phyloP scores from a whole-genome alignment of 92 coral and sea anemone species.

The Bergia puertoricense region DNA sequence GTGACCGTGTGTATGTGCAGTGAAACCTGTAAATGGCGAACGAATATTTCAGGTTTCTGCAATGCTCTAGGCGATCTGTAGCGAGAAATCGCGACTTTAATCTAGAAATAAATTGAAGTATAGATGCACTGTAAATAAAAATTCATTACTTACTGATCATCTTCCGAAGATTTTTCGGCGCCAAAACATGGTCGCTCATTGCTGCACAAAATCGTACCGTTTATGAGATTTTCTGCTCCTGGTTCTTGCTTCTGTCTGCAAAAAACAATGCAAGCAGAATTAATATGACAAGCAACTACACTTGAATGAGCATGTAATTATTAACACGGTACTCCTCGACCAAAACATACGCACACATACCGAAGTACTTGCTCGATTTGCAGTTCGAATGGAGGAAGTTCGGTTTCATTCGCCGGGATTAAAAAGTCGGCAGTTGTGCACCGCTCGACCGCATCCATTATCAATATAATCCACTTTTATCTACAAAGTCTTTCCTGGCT shows the following conservation, averaged over 20 bases:
- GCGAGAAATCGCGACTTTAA: not conserved
- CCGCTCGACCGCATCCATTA: constrained; percentile 24
- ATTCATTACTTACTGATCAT: constrained; percentile 35
- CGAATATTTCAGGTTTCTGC: not conserved
- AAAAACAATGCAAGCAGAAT: constrained; percentile 15
- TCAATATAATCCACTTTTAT: not conserved
- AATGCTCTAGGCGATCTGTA: constrained; percentile 1
- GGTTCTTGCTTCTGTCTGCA: constrained; percentile 38
- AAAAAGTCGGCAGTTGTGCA: constrained; percentile 43
- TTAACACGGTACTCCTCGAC: constrained; percentile 36
- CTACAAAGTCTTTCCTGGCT: constrained; percentile 19
- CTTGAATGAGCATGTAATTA: constrained; percentile 33
- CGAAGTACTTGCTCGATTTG: constrained; percentile 49
- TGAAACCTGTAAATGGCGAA: constrained; percentile 2
- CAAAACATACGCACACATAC: constrained; percentile 42
- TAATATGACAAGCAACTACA: constrained; percentile 39
- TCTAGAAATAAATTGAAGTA: not conserved
- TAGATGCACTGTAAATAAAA: constrained; percentile 1
- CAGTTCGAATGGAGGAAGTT: constrained; percentile 43
- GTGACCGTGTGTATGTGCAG: not conserved
- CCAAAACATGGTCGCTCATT: constrained; percentile 29
- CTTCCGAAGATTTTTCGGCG: constrained; percentile 29
- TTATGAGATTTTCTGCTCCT: not conserved
- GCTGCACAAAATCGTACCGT: constrained; percentile 9
- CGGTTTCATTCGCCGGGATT: constrained; percentile 40